Evolutionary conservation across 2,797 vertebrate genomes (phyloP).

Genomic region (Lycodopsis pacificus): DNA sequence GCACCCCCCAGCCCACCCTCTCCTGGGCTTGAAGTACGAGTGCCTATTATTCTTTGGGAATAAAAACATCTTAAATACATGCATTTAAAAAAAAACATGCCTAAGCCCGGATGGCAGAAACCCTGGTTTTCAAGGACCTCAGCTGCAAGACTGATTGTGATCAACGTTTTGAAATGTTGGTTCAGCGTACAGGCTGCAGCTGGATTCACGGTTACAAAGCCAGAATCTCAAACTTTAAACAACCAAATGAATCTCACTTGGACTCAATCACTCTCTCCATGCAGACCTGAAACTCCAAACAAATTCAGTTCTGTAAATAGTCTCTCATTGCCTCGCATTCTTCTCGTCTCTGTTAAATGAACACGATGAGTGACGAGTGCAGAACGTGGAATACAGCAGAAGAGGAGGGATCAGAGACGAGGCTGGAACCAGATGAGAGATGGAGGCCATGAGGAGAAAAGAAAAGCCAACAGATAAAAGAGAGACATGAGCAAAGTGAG

Average conservation of each 20-base stretch:
- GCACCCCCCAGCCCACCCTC: too few relatives aligned
- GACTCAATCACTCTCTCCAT: neutral
- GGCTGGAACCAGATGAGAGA: slow-evolving; percentile 17
- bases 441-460: slow-evolving; percentile 4
- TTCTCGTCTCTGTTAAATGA: slow-evolving; percentile 4
- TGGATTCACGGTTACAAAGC: slow-evolving; percentile 1
- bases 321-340: slow-evolving; percentile 15
- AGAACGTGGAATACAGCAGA: neutral
- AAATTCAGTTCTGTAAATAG: slow-evolving; percentile 35
- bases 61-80: too few relatives aligned
- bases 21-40: too few relatives aligned
- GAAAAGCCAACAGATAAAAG: slow-evolving; percentile 31
- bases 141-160: neutral
- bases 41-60: too few relatives aligned
- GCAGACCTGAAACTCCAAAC: slow-evolving; percentile 34
- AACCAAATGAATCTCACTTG: slow-evolving; percentile 12
- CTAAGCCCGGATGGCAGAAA: neutral
- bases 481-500: slow-evolving; percentile 20
- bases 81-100: too few relatives aligned
- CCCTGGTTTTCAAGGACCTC: neutral
- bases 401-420: neutral
- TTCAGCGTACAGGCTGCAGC: neutral
- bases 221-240: slow-evolving; percentile 22
- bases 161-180: neutral
- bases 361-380: neutral